phyloP scores from a whole-genome alignment of 2,797 vertebrate genomes.

The Helostoma temminkii region DNA sequence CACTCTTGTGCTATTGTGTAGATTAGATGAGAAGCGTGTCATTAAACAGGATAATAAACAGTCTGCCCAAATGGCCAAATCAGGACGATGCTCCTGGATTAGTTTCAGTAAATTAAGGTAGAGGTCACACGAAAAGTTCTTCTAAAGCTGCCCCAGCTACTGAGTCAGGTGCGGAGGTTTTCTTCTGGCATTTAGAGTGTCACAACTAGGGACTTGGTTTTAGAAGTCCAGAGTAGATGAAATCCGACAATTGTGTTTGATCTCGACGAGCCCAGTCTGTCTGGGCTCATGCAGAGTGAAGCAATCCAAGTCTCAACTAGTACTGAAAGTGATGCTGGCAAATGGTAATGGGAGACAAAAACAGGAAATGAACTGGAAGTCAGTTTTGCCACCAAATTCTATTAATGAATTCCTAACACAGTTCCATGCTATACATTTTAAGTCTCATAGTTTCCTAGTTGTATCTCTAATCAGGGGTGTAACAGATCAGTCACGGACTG shows the following conservation, averaged over 20 bases:
- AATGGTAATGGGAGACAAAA: conserved; percentile 2
- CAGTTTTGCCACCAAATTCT: conserved; percentile 1
- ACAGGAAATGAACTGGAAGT: conserved; percentile 32
- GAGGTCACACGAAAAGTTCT: conserved; percentile 30
- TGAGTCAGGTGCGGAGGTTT: conserved; percentile 12
- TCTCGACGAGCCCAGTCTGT: conserved; percentile 54
- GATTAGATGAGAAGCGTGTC: conserved; percentile 66
- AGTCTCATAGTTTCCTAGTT: neutral
- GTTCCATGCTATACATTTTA: neutral
- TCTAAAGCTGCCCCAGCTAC: neutral
- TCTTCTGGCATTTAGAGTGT: conserved; percentile 4
- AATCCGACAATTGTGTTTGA: conserved; percentile 49
- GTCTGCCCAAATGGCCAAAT: conserved; percentile 30
- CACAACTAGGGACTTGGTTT: conserved; percentile 30
- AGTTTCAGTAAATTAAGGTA: conserved; percentile 43
- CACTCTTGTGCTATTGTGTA: conserved; percentile 62
- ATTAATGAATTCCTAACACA: neutral
- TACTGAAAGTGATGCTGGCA: conserved; percentile 47
- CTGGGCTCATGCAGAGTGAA: conserved; percentile 39
- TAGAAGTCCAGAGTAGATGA: conserved; percentile 40
- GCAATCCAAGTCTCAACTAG: conserved; percentile 51
- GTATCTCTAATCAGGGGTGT: too few species aligned
- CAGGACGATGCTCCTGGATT: conserved; percentile 27
- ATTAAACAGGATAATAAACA: conserved; percentile 58
- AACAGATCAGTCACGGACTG: too few species aligned